Evolutionary conservation across 2,888 invertebrate genomes (phyloP).

Genomic region (Dichetophora obliterata): DNA sequence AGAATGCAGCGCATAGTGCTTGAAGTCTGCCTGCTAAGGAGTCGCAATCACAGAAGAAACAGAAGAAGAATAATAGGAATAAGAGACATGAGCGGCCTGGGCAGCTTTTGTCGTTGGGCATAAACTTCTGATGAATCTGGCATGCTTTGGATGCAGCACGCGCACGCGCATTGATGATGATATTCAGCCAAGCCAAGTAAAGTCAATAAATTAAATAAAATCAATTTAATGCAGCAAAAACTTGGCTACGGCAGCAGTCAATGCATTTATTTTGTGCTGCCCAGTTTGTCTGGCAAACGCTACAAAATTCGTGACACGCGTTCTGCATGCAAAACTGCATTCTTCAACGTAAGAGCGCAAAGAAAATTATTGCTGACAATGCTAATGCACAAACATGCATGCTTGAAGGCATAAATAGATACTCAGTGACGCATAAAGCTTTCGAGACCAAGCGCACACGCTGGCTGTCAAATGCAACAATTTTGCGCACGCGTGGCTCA

Average conservation of each 20-base stretch:
- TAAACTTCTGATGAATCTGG: constrained; percentile 10
- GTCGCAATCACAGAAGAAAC: neutral
- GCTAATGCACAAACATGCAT: neutral
- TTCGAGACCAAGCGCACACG: neutral
- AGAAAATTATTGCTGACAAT: neutral
- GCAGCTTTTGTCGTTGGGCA: neutral
- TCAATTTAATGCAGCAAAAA: neutral
- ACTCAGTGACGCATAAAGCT: neutral
- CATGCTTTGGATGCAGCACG: constrained; percentile 18
- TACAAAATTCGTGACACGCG: constrained; percentile 27
- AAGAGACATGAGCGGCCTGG: neutral
- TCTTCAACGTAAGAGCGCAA: constrained; percentile 11
- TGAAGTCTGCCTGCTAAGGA: constrained; percentile 10
- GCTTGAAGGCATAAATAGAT: neutral
- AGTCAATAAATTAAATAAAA: neutral
- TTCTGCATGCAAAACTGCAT: constrained; percentile 21
- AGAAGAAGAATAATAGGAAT: too few species aligned
- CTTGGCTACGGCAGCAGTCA: neutral
- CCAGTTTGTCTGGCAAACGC: neutral
- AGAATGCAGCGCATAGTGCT: constrained; percentile 17
- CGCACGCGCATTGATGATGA: neutral
- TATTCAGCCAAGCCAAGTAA: too few species aligned
- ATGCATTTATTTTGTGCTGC: constrained; percentile 19
- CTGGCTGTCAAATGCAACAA: neutral
- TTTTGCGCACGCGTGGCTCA: constrained; percentile 21